Evolutionary conservation across 1,140 invertebrate species (phyloP), one percentile per base, ranked within the genome.

Genomic region (Drosophila pruinosa): DNA sequence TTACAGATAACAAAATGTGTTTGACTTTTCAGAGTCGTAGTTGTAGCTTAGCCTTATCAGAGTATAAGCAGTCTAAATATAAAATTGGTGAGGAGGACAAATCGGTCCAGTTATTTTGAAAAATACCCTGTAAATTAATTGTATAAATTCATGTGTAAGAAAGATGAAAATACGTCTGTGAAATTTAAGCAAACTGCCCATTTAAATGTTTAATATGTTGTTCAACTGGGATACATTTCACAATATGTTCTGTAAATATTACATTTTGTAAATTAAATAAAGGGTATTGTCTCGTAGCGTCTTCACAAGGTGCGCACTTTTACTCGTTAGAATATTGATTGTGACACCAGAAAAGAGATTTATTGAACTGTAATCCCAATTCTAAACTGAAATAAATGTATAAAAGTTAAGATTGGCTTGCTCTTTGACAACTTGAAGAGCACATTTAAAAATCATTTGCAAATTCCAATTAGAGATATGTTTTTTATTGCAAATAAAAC

Each of bases 321-420:
- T 21, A 45, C 43, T 45, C 24, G 7, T 21, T 19, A 41, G 39
- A 41, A 45, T 7, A 45, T 14, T 47, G 43, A 47, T 26, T 47
- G 43, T 12, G 7, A 5, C 10, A 24, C 2, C 43, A 47, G 22
- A 15, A 47, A 47, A 45, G 10, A 47, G 43, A 47, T 47, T 47
- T 47, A 47, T 47, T 47, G 21, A 47, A 47, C 43, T 47, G 43
- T 47, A 47, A 47, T 26, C n/a, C 12, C 21, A 26, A 26, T 24
- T 26, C 21, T 47, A 47, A 47, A 22, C 43, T 14, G 21, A 24
- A 26, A 47, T 24, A 47, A 47, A 47, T 47, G 19, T 14, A 14
- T 47, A 47, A 47, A 47, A 34, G 15, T 19, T 19, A n/a, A 52
- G 17, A 6, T 47, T 47, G 21, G 2, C 6, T 47, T 14, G 39